phyloP scores from a whole-genome alignment of 2,888 invertebrate genomes.

The Zhengitettix transpicula region DNA sequence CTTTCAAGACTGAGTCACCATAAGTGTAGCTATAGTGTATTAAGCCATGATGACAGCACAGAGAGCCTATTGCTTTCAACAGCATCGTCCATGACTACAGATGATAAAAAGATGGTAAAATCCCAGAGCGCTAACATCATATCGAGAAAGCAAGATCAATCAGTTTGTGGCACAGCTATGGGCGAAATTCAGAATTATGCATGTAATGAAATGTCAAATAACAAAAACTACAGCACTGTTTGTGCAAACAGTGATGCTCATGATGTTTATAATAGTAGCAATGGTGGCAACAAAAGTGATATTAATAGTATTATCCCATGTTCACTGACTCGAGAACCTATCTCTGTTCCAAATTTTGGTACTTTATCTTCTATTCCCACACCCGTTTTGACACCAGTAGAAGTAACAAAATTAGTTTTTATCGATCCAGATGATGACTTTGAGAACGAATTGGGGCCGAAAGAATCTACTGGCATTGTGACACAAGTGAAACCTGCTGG shows the following conservation, averaged over 20 bases:
- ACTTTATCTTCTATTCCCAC: conserved; percentile 40
- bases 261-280: too few species aligned
- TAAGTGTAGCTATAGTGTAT: conserved; percentile 53
- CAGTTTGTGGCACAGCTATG: too few species aligned
- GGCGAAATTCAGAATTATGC: too few species aligned
- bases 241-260: too few species aligned
- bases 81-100: neutral
- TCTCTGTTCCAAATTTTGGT: conserved; percentile 58
- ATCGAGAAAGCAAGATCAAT: conserved; percentile 16
- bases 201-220: too few species aligned
- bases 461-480: neutral
- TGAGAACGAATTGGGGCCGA: conserved; percentile 17
- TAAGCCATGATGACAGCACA: conserved; percentile 49
- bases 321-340: conserved; percentile 43
- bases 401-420: conserved; percentile 50
- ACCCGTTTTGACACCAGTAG: conserved; percentile 47
- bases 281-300: neutral
- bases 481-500: conserved; percentile 11
- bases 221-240: too few species aligned
- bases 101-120: conserved; percentile 23
- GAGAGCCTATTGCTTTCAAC: conserved; percentile 30
- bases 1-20: conserved; percentile 40
- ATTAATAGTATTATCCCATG: neutral
- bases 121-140: conserved; percentile 29
- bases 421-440: conserved; percentile 49